phyloP scores from a whole-genome alignment of 1,140 invertebrate species.

The Platorchestia sp. region DNA sequence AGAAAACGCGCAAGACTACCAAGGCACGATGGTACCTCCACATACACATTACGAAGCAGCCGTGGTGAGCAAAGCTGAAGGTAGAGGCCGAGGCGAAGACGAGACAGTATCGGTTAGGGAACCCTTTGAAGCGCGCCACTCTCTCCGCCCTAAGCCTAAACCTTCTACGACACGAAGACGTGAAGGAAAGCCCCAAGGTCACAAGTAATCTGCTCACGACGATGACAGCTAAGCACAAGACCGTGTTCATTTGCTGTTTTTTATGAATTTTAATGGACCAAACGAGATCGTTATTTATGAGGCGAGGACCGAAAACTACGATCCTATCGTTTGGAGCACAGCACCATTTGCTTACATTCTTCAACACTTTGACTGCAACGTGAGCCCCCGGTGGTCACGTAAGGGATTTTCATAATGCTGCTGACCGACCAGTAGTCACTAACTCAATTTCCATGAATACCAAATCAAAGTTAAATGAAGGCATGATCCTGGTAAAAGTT shows the following conservation, averaged over 20 bases:
- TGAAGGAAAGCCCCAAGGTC: background rate
- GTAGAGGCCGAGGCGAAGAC: background rate
- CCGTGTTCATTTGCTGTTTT: background rate
- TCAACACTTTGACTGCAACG: too few relatives aligned
- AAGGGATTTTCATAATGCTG: too few relatives aligned
- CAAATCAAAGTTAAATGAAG: too few relatives aligned
- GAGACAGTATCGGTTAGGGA: background rate
- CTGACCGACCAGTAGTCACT: too few relatives aligned
- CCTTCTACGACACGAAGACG: slow-evolving; percentile 15
- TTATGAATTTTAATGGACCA: background rate
- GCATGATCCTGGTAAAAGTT: too few relatives aligned
- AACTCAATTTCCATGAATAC: too few relatives aligned
- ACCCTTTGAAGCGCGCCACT: slow-evolving; percentile 26
- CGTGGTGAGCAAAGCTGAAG: too few relatives aligned
- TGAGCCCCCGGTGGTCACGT: too few relatives aligned
- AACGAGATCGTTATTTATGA: background rate
- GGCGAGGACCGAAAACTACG: background rate
- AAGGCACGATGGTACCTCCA: too few relatives aligned
- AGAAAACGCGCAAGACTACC: too few relatives aligned
- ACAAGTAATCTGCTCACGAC: background rate
- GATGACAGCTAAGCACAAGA: background rate
- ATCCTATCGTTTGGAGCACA: background rate
- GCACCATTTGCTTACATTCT: background rate
- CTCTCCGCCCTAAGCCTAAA: background rate
- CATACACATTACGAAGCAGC: too few relatives aligned